Percentiles rank a stretch among this genome's conserved stretches.
Evolutionary conservation across 2,888 invertebrate species (phyloP).

Genomic region (Chaetoderma sp.): DNA sequence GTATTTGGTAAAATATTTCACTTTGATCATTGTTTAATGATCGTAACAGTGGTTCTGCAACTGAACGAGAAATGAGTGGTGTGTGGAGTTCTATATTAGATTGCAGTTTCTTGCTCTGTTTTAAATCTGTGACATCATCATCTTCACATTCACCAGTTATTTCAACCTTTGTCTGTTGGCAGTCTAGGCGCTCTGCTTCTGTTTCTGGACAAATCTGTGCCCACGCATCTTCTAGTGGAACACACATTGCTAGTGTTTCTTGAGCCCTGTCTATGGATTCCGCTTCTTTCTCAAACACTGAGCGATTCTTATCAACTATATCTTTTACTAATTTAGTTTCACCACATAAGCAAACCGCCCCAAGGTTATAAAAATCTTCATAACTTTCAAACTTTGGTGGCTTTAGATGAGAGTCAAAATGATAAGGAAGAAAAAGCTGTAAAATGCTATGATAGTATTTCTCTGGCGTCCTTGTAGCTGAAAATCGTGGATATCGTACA

Average conservation of each 20-base stretch:
- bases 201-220: constrained; percentile 20
- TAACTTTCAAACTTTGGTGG: constrained; percentile 4
- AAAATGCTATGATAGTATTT: constrained; percentile 11
- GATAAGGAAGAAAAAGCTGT: constrained; percentile 17
- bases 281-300: constrained; percentile 10
- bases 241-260: constrained; percentile 6
- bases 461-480: constrained; percentile 1
- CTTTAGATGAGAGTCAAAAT: constrained; percentile 16
- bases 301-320: constrained; percentile 19
- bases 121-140: background rate
- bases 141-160: background rate
- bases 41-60: background rate
- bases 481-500: constrained; percentile 10
- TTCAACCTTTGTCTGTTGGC: background rate
- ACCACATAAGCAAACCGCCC: background rate
- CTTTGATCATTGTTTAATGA: constrained; percentile 7
- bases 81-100: background rate
- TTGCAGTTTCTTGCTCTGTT: background rate
- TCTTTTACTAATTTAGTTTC: background rate
- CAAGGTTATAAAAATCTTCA: constrained; percentile 15
- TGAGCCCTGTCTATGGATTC: constrained; percentile 14
- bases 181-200: constrained; percentile 22
- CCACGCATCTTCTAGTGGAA: constrained; percentile 25
- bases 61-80: background rate
- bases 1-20: constrained; percentile 10